These are phyloP conservation scores for Achlya flavicornis DNA, from an alignment of 2,888 invertebrate genomes.

Conservation along the genomic window DNA sequence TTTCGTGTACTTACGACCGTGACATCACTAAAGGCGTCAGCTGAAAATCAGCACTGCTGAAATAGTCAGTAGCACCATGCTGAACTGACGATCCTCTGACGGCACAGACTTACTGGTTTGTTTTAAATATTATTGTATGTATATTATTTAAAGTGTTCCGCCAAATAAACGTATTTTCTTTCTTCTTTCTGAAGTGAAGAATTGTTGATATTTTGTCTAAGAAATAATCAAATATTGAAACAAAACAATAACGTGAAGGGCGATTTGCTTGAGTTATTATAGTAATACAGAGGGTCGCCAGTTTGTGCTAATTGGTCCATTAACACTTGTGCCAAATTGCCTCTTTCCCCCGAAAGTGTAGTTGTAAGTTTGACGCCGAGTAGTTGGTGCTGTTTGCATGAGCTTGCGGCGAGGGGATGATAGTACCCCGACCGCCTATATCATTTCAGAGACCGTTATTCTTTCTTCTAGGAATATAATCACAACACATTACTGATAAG, in stretches of 20 bases:
- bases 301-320: conserved; percentile 38
- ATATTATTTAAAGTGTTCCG: too few relatives aligned
- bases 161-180: too few relatives aligned
- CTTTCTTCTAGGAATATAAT: background rate
- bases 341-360: conserved; percentile 11
- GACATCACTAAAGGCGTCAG: too few relatives aligned
- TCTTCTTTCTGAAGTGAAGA: too few relatives aligned
- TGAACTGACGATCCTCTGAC: too few relatives aligned
- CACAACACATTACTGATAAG: too few relatives aligned
- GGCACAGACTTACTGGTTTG: too few relatives aligned
- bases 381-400: conserved; percentile 18
- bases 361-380: conserved; percentile 13
- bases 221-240: background rate
- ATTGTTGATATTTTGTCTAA: too few relatives aligned
- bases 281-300: conserved; percentile 27
- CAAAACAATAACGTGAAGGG: conserved; percentile 6
- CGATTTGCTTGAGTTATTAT: conserved; percentile 36
- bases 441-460: background rate
- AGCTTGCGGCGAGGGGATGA: conserved; percentile 15
- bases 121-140: too few relatives aligned
- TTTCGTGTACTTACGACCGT: too few relatives aligned
- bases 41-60: too few relatives aligned
- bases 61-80: too few relatives aligned
- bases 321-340: conserved; percentile 43
- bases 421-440: background rate